A percentile compares a stretch with the other conserved stretches of the same genome.
These are phyloP conservation scores for Podargus strigoides DNA, from an alignment of 2,797 vertebrate species.

Conservation along the genomic window DNA sequence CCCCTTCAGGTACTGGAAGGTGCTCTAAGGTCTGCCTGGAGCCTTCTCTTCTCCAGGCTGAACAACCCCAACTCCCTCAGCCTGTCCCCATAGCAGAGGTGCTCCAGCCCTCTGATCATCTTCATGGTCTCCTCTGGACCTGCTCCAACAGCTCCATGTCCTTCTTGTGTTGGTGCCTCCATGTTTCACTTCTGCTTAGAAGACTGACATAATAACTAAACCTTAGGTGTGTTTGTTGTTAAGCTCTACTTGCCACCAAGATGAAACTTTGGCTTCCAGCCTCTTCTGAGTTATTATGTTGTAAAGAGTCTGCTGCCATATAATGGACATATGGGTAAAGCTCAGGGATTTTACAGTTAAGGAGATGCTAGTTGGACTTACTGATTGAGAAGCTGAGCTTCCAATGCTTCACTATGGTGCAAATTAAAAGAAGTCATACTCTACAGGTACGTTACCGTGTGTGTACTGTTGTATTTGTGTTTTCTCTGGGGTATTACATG, in stretches of 20 bases:
- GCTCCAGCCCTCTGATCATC: too few relatives aligned
- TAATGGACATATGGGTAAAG: neutral
- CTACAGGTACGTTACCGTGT: neutral
- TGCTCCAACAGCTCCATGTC: too few relatives aligned
- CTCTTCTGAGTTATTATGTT: neutral
- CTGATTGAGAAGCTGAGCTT: neutral
- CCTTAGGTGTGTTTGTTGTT: neutral
- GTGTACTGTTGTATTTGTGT: neutral
- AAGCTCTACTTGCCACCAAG: neutral
- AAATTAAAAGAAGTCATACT: neutral
- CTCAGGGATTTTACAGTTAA: neutral
- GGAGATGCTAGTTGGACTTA: neutral
- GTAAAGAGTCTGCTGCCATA: neutral
- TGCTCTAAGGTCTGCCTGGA: too few relatives aligned
- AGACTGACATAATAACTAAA: neutral
- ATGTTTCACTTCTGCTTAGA: neutral
- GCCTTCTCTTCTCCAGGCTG: too few relatives aligned
- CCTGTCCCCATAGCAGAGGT: too few relatives aligned
- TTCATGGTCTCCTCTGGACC: too few relatives aligned
- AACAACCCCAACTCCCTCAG: too few relatives aligned
- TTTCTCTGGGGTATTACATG: neutral
- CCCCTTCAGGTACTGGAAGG: too few relatives aligned
- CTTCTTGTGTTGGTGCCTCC: too few relatives aligned
- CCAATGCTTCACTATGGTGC: neutral
- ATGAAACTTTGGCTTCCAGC: neutral